A percentile compares a stretch with the other conserved stretches of the same genome.
These are phyloP conservation scores for Sebastes matsubarae DNA, from an alignment of 2,797 vertebrate species.

Conservation along the genomic window DNA sequence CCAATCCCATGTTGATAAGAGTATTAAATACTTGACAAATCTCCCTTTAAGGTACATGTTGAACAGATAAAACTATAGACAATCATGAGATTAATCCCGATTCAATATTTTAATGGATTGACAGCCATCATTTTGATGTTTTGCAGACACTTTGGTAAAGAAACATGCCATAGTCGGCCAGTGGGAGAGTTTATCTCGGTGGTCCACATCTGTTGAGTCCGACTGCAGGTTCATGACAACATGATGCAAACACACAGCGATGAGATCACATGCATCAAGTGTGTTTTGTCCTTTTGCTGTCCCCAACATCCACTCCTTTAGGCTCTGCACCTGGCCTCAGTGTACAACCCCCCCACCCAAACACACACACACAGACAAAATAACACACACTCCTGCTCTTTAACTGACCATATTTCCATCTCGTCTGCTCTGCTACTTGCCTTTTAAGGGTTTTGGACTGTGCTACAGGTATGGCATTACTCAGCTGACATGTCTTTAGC, in stretches of 20 bases:
- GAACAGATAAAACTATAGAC: no score
- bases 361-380: background rate
- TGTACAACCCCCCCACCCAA: background rate
- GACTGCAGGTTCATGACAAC: background rate
- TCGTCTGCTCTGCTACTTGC: background rate
- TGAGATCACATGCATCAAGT: background rate
- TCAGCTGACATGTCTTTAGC: background rate
- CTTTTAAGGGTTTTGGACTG: background rate
- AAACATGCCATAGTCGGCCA: background rate
- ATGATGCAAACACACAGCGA: conserved; percentile 4
- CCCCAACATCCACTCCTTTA: background rate
- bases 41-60: no score
- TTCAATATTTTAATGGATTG: no score
- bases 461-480: conserved; percentile 11
- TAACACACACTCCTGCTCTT: conserved; percentile 8
- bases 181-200: background rate
- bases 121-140: no score
- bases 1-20: no score
- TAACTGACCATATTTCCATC: conserved; percentile 1
- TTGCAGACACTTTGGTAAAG: background rate
- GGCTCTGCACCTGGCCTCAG: background rate
- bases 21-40: no score
- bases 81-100: no score
- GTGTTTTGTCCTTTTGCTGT: background rate
- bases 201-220: conserved; percentile 8